Evolutionary conservation across 2,797 vertebrate species (phyloP).

Genomic region (Ptychobarbus kaznakovi): DNA sequence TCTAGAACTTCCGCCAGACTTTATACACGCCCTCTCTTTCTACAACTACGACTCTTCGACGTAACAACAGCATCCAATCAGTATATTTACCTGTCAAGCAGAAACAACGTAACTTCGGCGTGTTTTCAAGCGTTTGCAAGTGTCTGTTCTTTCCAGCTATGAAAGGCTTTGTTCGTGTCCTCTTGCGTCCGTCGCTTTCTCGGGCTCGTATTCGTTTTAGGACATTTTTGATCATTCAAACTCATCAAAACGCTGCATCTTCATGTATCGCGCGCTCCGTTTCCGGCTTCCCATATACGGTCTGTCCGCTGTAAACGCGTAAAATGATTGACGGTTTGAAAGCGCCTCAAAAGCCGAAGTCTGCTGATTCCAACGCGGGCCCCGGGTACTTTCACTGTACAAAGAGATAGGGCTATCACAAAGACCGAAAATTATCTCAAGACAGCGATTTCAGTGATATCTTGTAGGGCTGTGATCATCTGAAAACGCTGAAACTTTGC

Average conservation of each 20-base stretch:
- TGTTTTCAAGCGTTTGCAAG: neutral
- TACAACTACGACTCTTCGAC: neutral
- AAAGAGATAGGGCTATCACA: neutral
- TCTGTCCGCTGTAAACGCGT: neutral
- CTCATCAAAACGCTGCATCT: neutral
- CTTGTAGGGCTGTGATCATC: neutral
- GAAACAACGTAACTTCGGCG: neutral
- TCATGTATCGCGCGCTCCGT: neutral
- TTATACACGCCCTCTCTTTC: neutral
- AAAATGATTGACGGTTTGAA: constrained; percentile 4
- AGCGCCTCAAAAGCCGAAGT: neutral
- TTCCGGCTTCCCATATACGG: neutral
- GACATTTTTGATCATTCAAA: neutral
- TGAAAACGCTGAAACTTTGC: neutral
- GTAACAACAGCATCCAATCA: neutral
- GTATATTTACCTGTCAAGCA: neutral
- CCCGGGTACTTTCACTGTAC: neutral
- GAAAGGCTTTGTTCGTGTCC: neutral
- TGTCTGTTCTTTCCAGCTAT: neutral
- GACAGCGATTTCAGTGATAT: neutral
- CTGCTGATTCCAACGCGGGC: too few relatives aligned
- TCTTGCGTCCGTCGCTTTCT: neutral
- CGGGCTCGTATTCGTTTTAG: neutral
- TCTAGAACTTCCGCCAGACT: neutral
- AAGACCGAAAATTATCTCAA: neutral